phyloP scores from a whole-genome alignment of 2,113 vertebrate genomes.

The Ceyx margarethae region DNA sequence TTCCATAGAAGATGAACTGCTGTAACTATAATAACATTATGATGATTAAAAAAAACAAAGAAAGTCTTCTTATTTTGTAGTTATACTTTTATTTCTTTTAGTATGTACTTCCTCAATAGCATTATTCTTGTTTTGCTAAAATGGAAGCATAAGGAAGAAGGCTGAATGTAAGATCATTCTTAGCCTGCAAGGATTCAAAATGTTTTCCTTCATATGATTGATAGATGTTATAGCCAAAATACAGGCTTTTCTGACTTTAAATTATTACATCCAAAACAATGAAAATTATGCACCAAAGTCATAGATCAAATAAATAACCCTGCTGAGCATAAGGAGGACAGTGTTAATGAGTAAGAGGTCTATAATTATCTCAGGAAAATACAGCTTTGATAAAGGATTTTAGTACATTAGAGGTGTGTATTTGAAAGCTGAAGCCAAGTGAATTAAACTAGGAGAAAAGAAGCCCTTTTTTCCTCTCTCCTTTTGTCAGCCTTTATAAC shows the following conservation, averaged over 20 bases:
- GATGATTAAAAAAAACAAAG: background rate
- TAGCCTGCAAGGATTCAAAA: background rate
- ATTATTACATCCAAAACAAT: background rate
- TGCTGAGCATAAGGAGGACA: background rate
- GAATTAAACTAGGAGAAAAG: constrained; percentile 2
- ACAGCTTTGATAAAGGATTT: constrained; percentile 16
- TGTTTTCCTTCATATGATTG: background rate
- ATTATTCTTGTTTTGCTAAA: background rate
- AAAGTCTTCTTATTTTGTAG: background rate
- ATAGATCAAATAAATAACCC: constrained; percentile 32
- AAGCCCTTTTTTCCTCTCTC: background rate
- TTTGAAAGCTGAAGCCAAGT: constrained; percentile 12
- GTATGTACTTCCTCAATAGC: background rate
- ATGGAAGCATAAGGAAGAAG: background rate
- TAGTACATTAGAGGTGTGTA: background rate
- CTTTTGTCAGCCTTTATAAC: background rate
- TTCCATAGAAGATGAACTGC: background rate
- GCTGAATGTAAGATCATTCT: background rate
- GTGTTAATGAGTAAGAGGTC: constrained; percentile 21
- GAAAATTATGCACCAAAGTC: background rate
- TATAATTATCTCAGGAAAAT: constrained; percentile 38
- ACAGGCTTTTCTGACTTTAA: background rate
- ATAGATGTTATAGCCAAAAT: background rate
- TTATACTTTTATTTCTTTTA: background rate
- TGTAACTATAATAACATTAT: background rate